phyloP scores from a whole-genome alignment of 2,113 vertebrate species.

The Micromys minutus region DNA sequence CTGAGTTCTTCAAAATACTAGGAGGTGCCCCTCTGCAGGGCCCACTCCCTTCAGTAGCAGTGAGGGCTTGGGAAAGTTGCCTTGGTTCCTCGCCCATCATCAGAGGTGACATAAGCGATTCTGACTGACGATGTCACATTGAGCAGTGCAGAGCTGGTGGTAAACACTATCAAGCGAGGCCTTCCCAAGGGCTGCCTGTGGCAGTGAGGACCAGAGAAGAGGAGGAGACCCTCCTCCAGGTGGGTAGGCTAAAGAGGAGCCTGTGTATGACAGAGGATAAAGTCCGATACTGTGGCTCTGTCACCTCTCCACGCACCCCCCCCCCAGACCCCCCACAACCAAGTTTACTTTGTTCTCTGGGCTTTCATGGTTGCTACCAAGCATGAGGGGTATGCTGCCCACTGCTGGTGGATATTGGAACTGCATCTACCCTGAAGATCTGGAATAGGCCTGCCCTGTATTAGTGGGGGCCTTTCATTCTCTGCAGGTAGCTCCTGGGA shows the following conservation, averaged over 20 bases:
- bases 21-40: background rate
- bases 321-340: background rate
- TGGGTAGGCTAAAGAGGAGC: background rate
- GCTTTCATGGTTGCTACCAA: background rate
- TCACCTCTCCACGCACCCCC: background rate
- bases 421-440: background rate
- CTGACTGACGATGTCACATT: background rate
- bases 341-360: background rate
- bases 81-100: background rate
- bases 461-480: background rate
- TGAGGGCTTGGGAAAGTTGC: background rate
- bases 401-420: background rate
- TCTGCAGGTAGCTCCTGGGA: too few relatives aligned
- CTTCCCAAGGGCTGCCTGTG: background rate
- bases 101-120: background rate
- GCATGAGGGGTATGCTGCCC: background rate
- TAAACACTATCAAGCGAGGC: background rate
- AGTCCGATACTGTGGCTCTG: background rate
- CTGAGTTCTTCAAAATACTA: background rate
- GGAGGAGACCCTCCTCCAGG: background rate
- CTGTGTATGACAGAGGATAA: background rate
- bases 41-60: background rate
- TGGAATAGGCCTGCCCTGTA: background rate
- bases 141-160: rapidly evolving
- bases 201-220: background rate